Evolutionary conservation across 53 echinoderm and acorn worm species (phyloP), one percentile per base, ranked within the genome.

Genomic region (Glandiceps talaboti): DNA sequence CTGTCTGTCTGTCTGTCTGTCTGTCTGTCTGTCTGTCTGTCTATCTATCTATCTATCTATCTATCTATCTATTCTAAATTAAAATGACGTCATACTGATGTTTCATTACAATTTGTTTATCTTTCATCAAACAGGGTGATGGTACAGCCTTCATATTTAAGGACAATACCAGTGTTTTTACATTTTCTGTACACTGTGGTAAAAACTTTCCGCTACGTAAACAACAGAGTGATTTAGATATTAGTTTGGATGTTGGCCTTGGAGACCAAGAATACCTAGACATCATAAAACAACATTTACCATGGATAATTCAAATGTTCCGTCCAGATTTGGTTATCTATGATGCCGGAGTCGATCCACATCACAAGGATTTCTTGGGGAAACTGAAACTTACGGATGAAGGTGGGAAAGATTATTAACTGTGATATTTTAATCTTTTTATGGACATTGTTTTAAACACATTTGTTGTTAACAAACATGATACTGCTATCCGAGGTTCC

Each of bases 271-370:
- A 85, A 31, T 92, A 89, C 32, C 30, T 92, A 75, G 30, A 64
- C 14, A 82, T 85, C 27, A 76, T 92, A 1, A 79, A 85, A 73
- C 85, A 92, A 12, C 85, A 83, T 77, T 73, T 89, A 12, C 87
- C 89, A 6, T 81, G 84, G 80, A 84, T 92, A 33, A 31, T 92
- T 14, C 74, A 83, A 25, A 89, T 31, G 31, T 92, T 87, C 76
- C 33, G 87, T 27, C 89, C 92, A 25, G 83, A 84, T 28, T 75
- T 89, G 33, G 92, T 89, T 0, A 73, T 92, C 29, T 92, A 82
- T 28, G 92, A 92, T 78, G 92, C 92, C 0, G 92, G 92, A 0
- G 92, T 92, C 1, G 92, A 92, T 29, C 92, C 88, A 20, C 92
- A 91, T 64, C 33, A 80, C 28, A 82, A 86, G 20, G 89, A 92